These are phyloP conservation scores for Chironex yamaguchii DNA, from an alignment of 30 jellyfish, hydroid and myxozoan species.

Conservation along the genomic window DNA sequence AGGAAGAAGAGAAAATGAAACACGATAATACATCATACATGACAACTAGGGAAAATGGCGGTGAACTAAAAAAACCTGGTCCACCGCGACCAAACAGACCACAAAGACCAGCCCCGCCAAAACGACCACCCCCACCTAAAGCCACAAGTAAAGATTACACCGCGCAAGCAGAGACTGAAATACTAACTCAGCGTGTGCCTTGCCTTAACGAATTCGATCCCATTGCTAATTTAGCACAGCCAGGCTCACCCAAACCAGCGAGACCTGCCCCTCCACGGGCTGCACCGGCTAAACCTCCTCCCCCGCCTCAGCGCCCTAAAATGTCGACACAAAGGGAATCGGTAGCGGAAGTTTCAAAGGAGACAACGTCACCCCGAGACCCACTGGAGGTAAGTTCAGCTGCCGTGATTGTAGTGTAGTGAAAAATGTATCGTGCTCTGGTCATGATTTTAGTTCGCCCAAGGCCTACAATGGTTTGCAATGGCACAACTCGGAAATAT, in stretches of 20 bases:
- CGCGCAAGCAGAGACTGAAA: neutral
- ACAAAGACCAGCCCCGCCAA: slow-evolving; percentile 76
- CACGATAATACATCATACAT: neutral
- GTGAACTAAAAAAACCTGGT: neutral
- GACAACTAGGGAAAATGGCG: neutral
- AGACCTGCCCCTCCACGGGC: slow-evolving; percentile 1
- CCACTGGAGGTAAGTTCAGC: too few species aligned
- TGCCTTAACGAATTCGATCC: neutral
- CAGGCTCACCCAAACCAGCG: neutral
- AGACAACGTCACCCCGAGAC: too few species aligned
- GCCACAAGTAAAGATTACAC: neutral
- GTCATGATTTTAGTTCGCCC: too few species aligned
- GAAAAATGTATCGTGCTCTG: too few species aligned
- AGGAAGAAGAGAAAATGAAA: slow-evolving; percentile 46
- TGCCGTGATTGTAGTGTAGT: too few species aligned
- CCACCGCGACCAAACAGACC: slow-evolving; percentile 43
- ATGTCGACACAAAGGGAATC: too few species aligned
- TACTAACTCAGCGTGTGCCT: neutral
- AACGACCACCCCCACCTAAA: slow-evolving; percentile 41
- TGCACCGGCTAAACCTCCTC: slow-evolving; percentile 6
- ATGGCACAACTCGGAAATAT: too few species aligned
- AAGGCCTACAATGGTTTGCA: too few species aligned
- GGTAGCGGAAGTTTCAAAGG: too few species aligned
- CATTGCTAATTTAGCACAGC: neutral
- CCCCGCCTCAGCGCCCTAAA: too few species aligned